Evolutionary conservation across 1,140 invertebrate species (phyloP), one percentile per base, ranked within the genome.

Genomic region (Leptinotarsa undecemlineata): DNA sequence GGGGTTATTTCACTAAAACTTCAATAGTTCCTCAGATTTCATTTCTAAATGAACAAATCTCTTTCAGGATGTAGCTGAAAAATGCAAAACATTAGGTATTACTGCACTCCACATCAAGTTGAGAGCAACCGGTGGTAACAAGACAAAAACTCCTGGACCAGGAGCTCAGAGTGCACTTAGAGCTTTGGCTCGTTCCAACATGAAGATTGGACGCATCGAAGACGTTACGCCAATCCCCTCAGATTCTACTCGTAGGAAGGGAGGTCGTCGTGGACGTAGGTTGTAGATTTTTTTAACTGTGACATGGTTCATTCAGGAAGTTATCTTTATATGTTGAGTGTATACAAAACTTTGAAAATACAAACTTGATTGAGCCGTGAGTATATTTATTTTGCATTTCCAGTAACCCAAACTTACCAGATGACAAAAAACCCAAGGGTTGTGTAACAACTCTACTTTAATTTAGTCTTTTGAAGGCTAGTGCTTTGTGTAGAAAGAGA

Each of bases 191-290:
- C 95, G 98, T 87, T 96, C 97, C 64, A 96, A 95, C 78, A 99
- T 99, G 95, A 99, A 99, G 86, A 99, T 99, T 86, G 98, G 98
- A 61, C 92, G 98, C 81, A 99, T 99, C 87, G 97, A 96, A 88
- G 98, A 99, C 91, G 98, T 99, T 0, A 99, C 98, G 11, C 98
- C 98, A 15, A 98, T 99, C 87, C 98, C 98, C 84, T 98, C 97
- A 74, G 98, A 99, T 87, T 95, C 95, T 48, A 99, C 98, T 20
- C 93, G 98, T 84, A 96, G 98, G 90, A 99, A 99, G 94, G 98
- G 98, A 85, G 98, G 98, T 90, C 92, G 98, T 84, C 93, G 98
- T 89, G 98, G 98, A 91, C 93, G 98, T 87, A 92, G 98, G 89
- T 91, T 99, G 90, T 99, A 98, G 93, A 81, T 63, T 69, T n/a